phyloP scores from a whole-genome alignment of 2,888 invertebrate genomes.

The Xestobium rufovillosum region DNA sequence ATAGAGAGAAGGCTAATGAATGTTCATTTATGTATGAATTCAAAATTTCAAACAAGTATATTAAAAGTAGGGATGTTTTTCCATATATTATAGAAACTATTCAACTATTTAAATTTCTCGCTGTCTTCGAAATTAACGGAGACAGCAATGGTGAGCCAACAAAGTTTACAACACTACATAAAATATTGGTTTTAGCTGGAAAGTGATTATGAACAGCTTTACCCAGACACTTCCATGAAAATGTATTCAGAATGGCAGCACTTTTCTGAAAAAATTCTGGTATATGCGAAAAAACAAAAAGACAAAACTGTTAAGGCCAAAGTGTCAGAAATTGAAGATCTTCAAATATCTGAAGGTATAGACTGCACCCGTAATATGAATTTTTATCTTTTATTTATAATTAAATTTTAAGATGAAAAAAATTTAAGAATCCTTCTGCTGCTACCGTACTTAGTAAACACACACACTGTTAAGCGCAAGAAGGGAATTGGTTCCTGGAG shows the following conservation, averaged over 20 bases:
- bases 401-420: no score
- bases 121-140: no score
- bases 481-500: neutral
- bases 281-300: neutral
- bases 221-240: slow-evolving; percentile 2
- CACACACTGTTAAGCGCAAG: neutral
- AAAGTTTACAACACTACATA: no score
- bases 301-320: neutral
- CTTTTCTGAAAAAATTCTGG: neutral
- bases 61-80: no score
- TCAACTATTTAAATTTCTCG: no score
- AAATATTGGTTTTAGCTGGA: neutral
- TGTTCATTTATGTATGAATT: no score
- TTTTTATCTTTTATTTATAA: no score
- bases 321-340: neutral
- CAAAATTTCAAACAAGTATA: no score
- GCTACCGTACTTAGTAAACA: neutral
- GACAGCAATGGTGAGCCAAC: no score
- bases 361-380: no score
- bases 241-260: neutral
- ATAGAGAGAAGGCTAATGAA: no score
- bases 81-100: no score
- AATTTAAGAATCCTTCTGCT: neutral
- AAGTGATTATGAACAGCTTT: slow-evolving; percentile 1
- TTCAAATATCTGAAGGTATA: neutral